Conservation (phyloP, 2,888 invertebrate genomes). For the Melinopterus prodromus region DNA sequence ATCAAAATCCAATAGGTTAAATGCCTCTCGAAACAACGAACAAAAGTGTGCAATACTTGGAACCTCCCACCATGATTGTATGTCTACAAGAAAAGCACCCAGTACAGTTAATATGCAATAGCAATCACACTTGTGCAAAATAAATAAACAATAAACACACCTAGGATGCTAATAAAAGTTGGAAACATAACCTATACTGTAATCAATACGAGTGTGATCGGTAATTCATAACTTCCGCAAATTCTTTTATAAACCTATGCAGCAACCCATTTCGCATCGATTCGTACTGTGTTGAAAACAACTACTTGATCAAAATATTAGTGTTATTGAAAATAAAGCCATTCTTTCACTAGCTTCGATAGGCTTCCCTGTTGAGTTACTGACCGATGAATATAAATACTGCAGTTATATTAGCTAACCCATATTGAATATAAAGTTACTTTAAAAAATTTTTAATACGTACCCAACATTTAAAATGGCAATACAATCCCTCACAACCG, state of each 20-base stretch:
- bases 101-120: constrained; percentile 30
- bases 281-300: constrained; percentile 26
- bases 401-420: constrained; percentile 31
- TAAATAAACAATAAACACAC: constrained; percentile 62
- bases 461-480: constrained; percentile 33
- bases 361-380: constrained; percentile 50
- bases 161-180: constrained; percentile 78
- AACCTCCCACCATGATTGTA: constrained; percentile 99
- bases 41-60: constrained; percentile 99
- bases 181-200: constrained; percentile 70
- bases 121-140: constrained; percentile 31
- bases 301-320: constrained; percentile 44
- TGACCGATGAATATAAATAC: constrained; percentile 43
- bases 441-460: constrained; percentile 26
- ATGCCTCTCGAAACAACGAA: constrained; percentile 95
- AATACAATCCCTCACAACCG: constrained; percentile 29
- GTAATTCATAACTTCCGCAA: constrained; percentile 47
- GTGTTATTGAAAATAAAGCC: constrained; percentile 54
- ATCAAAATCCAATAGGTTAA: constrained; percentile 97
- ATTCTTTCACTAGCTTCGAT: constrained; percentile 55
- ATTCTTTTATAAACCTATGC: constrained; percentile 40
- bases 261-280: constrained; percentile 38
- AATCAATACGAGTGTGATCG: constrained; percentile 57
- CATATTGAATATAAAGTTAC: constrained; percentile 22
- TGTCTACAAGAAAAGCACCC: constrained; percentile 70